phyloP scores from a whole-genome alignment of 2,113 vertebrate genomes.

The Campylorhamphus procurvoides region DNA sequence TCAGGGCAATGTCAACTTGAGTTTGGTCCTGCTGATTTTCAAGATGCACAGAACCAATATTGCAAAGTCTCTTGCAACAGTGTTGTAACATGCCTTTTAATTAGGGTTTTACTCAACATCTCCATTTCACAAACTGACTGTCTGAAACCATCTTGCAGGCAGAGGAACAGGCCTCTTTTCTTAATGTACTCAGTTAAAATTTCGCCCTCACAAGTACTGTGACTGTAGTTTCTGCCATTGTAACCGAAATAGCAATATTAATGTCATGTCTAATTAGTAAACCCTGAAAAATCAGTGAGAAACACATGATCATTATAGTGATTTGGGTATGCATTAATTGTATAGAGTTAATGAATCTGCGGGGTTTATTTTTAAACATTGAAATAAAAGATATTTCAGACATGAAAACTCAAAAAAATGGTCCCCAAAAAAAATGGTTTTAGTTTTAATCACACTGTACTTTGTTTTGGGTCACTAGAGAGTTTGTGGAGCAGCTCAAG shows the following conservation, averaged over 20 bases:
- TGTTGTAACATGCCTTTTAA: background rate
- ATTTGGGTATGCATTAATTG: background rate
- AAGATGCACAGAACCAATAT: background rate
- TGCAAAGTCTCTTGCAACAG: background rate
- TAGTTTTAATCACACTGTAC: background rate
- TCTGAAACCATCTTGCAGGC: background rate
- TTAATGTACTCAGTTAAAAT: background rate
- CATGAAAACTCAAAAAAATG: background rate
- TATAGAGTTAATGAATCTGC: background rate
- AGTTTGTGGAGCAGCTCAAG: background rate
- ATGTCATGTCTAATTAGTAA: background rate
- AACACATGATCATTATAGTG: background rate
- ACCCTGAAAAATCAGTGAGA: conserved; percentile 4
- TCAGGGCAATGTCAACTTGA: background rate
- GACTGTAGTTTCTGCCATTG: background rate
- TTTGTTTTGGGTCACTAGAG: background rate
- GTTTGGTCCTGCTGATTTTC: background rate
- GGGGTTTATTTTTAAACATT: background rate
- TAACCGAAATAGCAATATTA: background rate
- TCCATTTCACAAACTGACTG: background rate
- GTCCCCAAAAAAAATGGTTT: background rate
- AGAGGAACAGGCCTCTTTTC: background rate
- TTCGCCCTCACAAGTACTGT: background rate
- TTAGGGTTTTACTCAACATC: background rate
- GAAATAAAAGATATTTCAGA: background rate